Evolutionary conservation across 2,113 vertebrate species (phyloP).

Genomic region (Coreoperca whiteheadi): DNA sequence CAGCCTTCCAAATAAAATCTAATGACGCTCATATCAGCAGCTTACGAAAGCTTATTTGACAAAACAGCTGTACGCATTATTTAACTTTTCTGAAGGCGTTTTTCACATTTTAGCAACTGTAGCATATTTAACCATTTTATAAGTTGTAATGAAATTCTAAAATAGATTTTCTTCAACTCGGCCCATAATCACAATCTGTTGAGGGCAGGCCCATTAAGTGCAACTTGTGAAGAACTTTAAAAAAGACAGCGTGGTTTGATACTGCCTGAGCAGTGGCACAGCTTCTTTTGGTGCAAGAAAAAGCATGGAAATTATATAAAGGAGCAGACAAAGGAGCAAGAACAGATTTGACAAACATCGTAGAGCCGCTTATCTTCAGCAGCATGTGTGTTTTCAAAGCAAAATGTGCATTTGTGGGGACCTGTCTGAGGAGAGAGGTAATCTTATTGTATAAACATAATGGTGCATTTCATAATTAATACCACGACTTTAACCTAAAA

Average conservation of each 20-base stretch:
- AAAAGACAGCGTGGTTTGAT: not conserved
- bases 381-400: not conserved
- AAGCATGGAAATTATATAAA: not conserved
- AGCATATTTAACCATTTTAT: not conserved
- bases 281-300: constrained; percentile 3
- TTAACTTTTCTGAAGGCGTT: not conserved
- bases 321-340: not conserved
- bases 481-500: not conserved
- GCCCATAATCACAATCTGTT: not conserved
- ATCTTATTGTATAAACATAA: not conserved
- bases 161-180: not conserved
- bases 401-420: not conserved
- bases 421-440: not conserved
- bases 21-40: not conserved
- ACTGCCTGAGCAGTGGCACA: not conserved
- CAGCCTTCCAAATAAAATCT: constrained; percentile 14
- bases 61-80: constrained; percentile 10
- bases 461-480: not conserved
- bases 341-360: not conserved
- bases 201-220: not conserved
- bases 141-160: not conserved
- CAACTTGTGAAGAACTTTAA: not conserved
- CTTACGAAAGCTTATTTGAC: constrained; percentile 31
- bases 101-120: not conserved
- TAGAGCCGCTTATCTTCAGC: not conserved